Evolutionary conservation across 2,113 vertebrate genomes (phyloP), one percentile per base, ranked within the genome.

Genomic region (Pelodiscus sinensis): DNA sequence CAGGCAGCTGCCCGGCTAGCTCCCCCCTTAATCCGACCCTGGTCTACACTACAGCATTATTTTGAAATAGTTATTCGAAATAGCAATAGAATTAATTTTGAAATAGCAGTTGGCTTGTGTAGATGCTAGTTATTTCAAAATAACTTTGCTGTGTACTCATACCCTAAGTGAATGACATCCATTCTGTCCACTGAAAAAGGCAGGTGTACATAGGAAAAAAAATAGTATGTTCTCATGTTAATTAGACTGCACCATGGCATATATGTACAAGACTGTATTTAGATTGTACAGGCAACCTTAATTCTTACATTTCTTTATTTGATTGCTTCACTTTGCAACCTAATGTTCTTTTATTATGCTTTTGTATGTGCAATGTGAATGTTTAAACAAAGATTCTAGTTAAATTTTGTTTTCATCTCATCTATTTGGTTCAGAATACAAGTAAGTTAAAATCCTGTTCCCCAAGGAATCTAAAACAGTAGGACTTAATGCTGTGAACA

Each of bases 401-500:
- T 56, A 14, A 6, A 82, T 85, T 9, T 13, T 62, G 86, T 35
- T 24, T 44, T 38, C 35, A 21, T 38, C 62, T 38, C 22, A 15
- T 35, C 38, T 35, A 22, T 78, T 83, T 81, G 80, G 84, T 84
- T 82, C 73, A 86, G 89, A 94, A 71, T 27, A 84, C 10, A 89
- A 84, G 14, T 38, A 7, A 38, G 14, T 90, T 22, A 60, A 80
- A 82, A 75, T 90, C 95, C 84, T 84, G 6, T 86, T 81, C 19
- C 86, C 60, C 83, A 65, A 9, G 86, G 56, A 84, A 35, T 92
- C 29, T n/a, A 65, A 86, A 79, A 86, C 4, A 57, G 60, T 81
- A 94, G 95, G 94, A 90, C 68, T 94, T 90, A 94, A 90, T 78
- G 51, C 51, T 86, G 9, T 83, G 51, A 94, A 89, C 9, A 94